phyloP scores from a whole-genome alignment of 2,797 vertebrate species.

The Acanthornis magna region DNA sequence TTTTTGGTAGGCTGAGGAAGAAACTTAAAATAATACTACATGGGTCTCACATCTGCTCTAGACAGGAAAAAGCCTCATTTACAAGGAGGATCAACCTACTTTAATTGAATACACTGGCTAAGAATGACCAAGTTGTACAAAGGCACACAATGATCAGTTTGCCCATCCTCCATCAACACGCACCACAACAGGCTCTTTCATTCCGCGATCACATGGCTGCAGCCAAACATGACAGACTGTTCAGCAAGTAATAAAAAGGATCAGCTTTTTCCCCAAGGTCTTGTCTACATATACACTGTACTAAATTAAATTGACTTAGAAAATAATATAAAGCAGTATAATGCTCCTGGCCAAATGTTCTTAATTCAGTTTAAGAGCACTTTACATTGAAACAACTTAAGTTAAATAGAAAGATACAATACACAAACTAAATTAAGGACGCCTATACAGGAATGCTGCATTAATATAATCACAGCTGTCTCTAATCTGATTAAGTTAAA shows the following conservation, averaged over 20 bases:
- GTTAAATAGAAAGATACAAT: conserved; percentile 40
- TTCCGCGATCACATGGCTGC: background rate
- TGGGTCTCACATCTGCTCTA: background rate
- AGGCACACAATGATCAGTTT: background rate
- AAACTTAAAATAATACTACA: background rate
- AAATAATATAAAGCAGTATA: conserved; percentile 28
- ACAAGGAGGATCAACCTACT: background rate
- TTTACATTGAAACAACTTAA: conserved; percentile 28
- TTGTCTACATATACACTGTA: conserved; percentile 22
- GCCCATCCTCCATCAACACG: conserved; percentile 25
- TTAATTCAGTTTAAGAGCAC: conserved; percentile 58
- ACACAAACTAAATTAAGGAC: conserved; percentile 44
- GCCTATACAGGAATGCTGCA: conserved; percentile 33
- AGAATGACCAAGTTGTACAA: background rate
- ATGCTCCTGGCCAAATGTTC: conserved; percentile 20
- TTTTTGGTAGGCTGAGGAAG: background rate
- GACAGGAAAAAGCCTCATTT: background rate
- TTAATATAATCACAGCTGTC: conserved; percentile 46
- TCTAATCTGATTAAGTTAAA: conserved; percentile 46
- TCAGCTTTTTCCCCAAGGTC: conserved; percentile 51
- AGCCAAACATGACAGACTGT: conserved; percentile 29
- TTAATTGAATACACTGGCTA: background rate
- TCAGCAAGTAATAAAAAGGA: conserved; percentile 61
- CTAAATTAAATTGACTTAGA: conserved; percentile 48
- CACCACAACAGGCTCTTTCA: conserved; percentile 52